Evolutionary conservation across 2,113 vertebrate species (phyloP), one percentile per base, ranked within the genome.

Genomic region (Egretta garzetta): DNA sequence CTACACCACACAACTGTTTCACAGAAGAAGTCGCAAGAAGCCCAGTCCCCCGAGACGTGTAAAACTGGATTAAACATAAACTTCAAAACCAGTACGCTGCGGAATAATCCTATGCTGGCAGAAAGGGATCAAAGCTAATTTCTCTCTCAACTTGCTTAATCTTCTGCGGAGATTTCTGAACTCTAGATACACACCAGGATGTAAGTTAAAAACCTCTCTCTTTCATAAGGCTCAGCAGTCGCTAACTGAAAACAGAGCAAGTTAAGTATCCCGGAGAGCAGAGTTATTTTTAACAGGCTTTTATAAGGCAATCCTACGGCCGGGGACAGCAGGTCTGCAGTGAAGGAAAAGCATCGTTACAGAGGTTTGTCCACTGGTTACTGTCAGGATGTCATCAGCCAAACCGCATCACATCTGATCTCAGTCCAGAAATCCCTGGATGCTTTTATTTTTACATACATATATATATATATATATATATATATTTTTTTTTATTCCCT

Each of bases 101-200:
- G 15, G 94, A 95, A 96, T 96, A 96, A 96, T 95, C 93, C 91
- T 62, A 41, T 7, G 71, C 66, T 88, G 86, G 76, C 86, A 90
- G 89, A 93, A 96, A 90, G 86, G 96, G 89, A 94, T 94, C 89
- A 82, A 75, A 93, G 94, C 68, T 93, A 12, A 94, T 94, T 84
- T 89, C 88, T n/a, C 50, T 18, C 75, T 92, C 83, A 21, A 84
- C 83, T 91, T 74, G 72, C 35, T 80, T 92, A 58, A 80, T 86
- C 90, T 93, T 89, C 94, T 75, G 86, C 1, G 0, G 91, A 94
- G 68, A 79, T 89, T 94, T 91, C 33, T 72, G 64, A 91, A 72
- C 59, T 86, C 15, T 2, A 18, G 75, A 49, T 59, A 33, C 12
- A 16, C 66, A 60, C 37, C 50, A 39, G 75, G 45, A 16, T 70